Base-by-base conservation (phyloP, 2,113 vertebrate genomes). In the Actenoides lindsayi region DNA sequence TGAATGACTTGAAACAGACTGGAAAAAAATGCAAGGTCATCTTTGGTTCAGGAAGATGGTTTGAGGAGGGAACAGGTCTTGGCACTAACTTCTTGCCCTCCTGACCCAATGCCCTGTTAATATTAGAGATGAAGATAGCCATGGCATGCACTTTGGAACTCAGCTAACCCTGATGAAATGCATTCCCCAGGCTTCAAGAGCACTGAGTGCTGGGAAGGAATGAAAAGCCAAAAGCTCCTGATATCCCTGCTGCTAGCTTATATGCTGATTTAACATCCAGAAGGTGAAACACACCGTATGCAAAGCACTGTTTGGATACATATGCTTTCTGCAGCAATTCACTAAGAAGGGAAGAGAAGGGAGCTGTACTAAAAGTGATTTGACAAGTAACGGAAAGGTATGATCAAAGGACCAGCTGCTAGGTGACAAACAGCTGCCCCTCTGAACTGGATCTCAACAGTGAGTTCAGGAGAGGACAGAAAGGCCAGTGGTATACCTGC, bases 41-140 rank as follows among this genome's bases (percentile, higher is more conserved):
- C 64, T 87, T 83, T 35, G 82, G 87, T 92, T 96, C 74, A 96
- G 62, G 64, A 91, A 79, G 90, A 31, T 79, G 42, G 23, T 59
- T 42, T 87, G 50, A 83, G 70, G 68, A 76, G 48, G 51, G 67
- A 96, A 90, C 89, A 89, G 33, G 80, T 68, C 69, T 70, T 84
- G 64, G 60, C 74, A 83, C 1, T 44, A 94, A 87, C 48, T 91
- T 70, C 62, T 80, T 31, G 15, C 23, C 50, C 74, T 93, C 59
- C 79, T 88, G 92, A 96, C 81, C 65, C 68, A 77, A 67, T 16
- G 62, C 14, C 59, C 69, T 62, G 79, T 83, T 91, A 94, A 90
- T 87, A 89, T 80, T 92, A 95, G 89, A 89, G 69, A 78, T 48
- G 18, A 87, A 95, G 69, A 82, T 19, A 90, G 44, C 39, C 80